Percentiles rank a stretch among this genome's conserved stretches.
Conservation (phyloP, 64 coral and sea anemone genomes). For the Pachyseris speciosa region DNA sequence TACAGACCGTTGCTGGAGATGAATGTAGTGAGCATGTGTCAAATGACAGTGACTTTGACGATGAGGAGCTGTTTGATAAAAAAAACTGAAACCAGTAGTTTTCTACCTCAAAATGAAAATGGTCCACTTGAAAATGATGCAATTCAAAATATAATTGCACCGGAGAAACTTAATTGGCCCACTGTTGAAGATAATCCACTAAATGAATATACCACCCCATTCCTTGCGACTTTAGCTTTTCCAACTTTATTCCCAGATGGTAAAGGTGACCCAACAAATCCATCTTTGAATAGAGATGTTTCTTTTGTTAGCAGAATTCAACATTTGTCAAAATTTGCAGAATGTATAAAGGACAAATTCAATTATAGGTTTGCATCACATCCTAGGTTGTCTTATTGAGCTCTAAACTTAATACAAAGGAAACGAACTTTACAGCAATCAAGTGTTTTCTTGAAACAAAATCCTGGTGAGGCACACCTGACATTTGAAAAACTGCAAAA, state of each 20-base stretch:
- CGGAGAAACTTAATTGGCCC: slow-evolving; percentile 41
- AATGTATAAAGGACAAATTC: no score
- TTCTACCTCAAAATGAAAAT: no score
- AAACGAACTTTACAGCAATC: slow-evolving; percentile 11
- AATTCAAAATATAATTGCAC: slow-evolving; percentile 5
- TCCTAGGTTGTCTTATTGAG: slow-evolving; percentile 28
- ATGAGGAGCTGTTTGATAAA: not conserved
- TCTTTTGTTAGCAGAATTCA: no score
- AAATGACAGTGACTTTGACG: not conserved
- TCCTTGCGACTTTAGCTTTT: no score
- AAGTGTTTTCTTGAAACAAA: slow-evolving; percentile 24
- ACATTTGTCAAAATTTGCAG: no score
- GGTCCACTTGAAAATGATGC: slow-evolving; percentile 38
- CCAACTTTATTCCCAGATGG: no score
- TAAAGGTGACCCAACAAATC: no score
- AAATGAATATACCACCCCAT: slow-evolving; percentile 63
- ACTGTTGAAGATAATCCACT: no score
- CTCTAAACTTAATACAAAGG: slow-evolving; percentile 31
- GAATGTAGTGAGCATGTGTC: not conserved
- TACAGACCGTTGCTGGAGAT: not conserved
- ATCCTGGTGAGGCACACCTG: slow-evolving; percentile 26
- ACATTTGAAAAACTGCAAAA: not conserved
- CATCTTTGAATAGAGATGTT: no score
- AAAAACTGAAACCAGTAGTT: slow-evolving; percentile 39
- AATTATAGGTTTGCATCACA: slow-evolving; percentile 33